A percentile compares a stretch with the other conserved stretches of the same genome.
Evolutionary conservation across 2,888 invertebrate genomes (phyloP).

Genomic region (Asteroscopus sphinx): DNA sequence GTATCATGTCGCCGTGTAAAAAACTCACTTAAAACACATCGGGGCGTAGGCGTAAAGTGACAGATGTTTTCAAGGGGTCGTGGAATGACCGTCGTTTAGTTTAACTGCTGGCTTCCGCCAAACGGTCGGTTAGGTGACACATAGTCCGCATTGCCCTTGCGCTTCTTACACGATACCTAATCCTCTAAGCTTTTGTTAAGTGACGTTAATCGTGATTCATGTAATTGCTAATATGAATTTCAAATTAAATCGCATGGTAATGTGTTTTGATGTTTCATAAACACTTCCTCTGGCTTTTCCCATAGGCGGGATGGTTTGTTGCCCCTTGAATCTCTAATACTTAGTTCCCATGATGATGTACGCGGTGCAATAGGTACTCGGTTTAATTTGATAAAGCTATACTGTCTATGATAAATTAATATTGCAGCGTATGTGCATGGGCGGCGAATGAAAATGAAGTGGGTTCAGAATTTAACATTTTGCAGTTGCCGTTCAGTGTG

Average conservation of each 20-base stretch:
- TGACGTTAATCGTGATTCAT: constrained; percentile 46
- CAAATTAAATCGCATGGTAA: constrained; percentile 41
- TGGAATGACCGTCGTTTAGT: constrained; percentile 84
- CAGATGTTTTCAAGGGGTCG: constrained; percentile 78
- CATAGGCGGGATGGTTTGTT: constrained; percentile 26
- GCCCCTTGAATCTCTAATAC: constrained; percentile 26
- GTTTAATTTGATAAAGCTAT: background rate
- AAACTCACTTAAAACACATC: constrained; percentile 73
- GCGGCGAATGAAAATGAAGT: background rate
- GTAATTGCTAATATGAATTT: constrained; percentile 49
- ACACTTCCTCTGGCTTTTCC: constrained; percentile 43
- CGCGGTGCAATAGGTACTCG: constrained; percentile 15
- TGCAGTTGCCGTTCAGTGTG: no score
- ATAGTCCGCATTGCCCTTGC: constrained; percentile 52
- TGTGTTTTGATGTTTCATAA: constrained; percentile 44
- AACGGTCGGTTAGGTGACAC: constrained; percentile 72
- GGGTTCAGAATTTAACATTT: background rate
- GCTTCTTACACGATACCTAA: constrained; percentile 48
- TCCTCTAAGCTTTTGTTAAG: constrained; percentile 35
- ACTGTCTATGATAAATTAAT: no score
- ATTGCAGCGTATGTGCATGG: background rate
- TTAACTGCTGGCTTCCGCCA: constrained; percentile 86
- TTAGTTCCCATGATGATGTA: constrained; percentile 32
- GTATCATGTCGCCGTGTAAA: constrained; percentile 71
- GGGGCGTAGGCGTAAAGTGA: constrained; percentile 79